Percentiles rank a stretch among this genome's conserved stretches.
Conservation (phyloP, 2,888 invertebrate species). For the Spilarctia lutea region DNA sequence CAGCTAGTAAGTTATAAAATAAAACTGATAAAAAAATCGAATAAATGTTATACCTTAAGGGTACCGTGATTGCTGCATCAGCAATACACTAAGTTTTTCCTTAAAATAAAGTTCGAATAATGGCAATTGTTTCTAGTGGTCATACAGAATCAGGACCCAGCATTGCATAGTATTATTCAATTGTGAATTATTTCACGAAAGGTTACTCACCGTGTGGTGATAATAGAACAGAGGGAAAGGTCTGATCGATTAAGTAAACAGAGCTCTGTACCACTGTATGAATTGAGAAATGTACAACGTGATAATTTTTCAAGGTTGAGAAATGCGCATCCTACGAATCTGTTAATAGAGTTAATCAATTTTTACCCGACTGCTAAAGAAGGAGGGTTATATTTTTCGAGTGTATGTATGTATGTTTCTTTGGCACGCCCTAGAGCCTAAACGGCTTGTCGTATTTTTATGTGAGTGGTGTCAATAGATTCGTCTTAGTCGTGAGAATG, state of each 20-base stretch:
- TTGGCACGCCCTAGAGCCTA: too few relatives aligned
- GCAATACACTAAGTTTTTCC: background rate
- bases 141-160: background rate
- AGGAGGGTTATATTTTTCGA: too few relatives aligned
- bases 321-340: background rate
- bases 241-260: conserved; percentile 13
- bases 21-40: too few relatives aligned
- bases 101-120: background rate
- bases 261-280: background rate
- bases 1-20: too few relatives aligned
- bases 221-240: conserved; percentile 2
- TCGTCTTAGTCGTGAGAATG: too few relatives aligned
- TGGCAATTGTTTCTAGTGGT: background rate
- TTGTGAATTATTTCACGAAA: conserved; percentile 29
- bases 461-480: too few relatives aligned
- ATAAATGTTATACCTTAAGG: too few relatives aligned
- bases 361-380: too few relatives aligned
- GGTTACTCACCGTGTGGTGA: background rate
- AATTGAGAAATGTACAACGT: background rate
- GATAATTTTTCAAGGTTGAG: conserved; percentile 6
- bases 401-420: too few relatives aligned
- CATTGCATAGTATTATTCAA: conserved; percentile 24
- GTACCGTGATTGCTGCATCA: too few relatives aligned
- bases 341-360: background rate
- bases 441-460: too few relatives aligned